Conservation (phyloP, 2,888 invertebrate genomes). For the Agapostemon virescens region DNA sequence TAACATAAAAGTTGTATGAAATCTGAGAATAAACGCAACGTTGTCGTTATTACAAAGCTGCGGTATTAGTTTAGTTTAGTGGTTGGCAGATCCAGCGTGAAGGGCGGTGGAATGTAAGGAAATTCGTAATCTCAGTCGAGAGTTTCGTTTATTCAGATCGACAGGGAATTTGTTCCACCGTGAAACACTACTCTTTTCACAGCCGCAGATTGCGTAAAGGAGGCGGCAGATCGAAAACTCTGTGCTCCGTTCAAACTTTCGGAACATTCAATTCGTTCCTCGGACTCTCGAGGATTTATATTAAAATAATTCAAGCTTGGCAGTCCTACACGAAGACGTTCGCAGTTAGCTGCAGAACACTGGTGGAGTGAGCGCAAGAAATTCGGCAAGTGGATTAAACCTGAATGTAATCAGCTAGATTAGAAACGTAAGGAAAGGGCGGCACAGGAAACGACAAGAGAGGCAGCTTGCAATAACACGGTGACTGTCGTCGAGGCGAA, state of each 20-base stretch:
- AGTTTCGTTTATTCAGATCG: not conserved
- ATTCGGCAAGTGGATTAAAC: not conserved
- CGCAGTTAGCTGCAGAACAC: not conserved
- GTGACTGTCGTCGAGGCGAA: not conserved
- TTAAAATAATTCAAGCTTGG: not conserved
- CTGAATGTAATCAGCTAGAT: not conserved
- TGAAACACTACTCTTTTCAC: not conserved
- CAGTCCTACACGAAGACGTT: not conserved
- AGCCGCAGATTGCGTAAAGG: not conserved
- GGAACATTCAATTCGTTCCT: not conserved
- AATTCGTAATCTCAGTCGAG: too few species aligned
- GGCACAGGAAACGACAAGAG: not conserved
- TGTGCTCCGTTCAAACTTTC: not conserved
- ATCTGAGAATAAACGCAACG: too few species aligned
- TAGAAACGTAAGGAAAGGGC: not conserved
- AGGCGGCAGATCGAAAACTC: not conserved
- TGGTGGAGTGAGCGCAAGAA: not conserved
- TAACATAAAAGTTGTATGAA: too few species aligned
- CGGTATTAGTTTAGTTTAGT: too few species aligned
- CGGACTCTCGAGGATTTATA: not conserved
- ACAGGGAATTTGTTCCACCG: not conserved
- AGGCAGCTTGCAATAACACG: not conserved
- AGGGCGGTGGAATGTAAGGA: too few species aligned
- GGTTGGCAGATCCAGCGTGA: too few species aligned
- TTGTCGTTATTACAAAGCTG: too few species aligned